Conservation (phyloP, 1,140 invertebrate species). For the Hydropsyche tenuis region DNA sequence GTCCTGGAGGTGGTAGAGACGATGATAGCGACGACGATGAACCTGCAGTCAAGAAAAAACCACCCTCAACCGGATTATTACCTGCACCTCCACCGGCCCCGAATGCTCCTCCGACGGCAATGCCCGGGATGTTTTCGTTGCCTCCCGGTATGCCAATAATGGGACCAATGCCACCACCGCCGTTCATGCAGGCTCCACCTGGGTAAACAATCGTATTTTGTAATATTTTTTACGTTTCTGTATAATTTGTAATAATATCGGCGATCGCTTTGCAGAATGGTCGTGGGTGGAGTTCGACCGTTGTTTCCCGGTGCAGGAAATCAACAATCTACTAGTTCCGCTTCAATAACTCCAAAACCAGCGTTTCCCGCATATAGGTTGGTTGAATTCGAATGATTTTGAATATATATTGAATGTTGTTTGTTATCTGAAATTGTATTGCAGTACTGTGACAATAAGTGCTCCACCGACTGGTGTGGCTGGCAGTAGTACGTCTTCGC, state of each 20-base stretch:
- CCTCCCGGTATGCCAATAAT: conserved; percentile 73
- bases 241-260: no score
- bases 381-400: background rate
- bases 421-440: no score
- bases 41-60: conserved; percentile 74
- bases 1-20: conserved; percentile 62
- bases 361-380: conserved; percentile 83
- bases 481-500: conserved; percentile 60
- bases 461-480: conserved; percentile 68
- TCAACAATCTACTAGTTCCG: conserved; percentile 67
- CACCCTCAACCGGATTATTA: conserved; percentile 53
- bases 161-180: conserved; percentile 72
- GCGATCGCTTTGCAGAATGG: conserved; percentile 64
- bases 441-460: conserved; percentile 72
- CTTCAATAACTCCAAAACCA: conserved; percentile 69
- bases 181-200: conserved; percentile 72
- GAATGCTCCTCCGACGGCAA: conserved; percentile 61
- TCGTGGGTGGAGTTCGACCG: conserved; percentile 68
- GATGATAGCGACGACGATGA: conserved; percentile 82
- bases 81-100: conserved; percentile 65
- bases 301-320: conserved; percentile 73
- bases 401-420: conserved; percentile 19
- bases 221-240: background rate
- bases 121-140: conserved; percentile 64
- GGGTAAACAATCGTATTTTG: conserved; percentile 58